Conservation (phyloP, 2,888 invertebrate species). For the Drosophila fungiperda region DNA sequence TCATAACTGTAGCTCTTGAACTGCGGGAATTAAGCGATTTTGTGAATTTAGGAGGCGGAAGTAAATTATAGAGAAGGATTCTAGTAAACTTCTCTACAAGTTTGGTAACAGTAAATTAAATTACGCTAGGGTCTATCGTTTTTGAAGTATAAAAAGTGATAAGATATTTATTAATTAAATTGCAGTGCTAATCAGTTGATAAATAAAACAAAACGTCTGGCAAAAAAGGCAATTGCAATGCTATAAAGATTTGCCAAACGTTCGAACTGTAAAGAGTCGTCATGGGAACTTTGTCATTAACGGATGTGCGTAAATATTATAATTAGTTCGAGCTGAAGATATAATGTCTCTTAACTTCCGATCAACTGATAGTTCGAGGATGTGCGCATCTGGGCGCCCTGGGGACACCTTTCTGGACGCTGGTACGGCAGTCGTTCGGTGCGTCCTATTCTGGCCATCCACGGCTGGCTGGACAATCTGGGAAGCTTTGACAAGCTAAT, state of each 20-base stretch:
- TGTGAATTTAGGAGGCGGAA: too few relatives aligned
- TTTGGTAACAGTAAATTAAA: too few relatives aligned
- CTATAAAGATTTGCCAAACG: background rate
- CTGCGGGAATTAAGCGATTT: too few relatives aligned
- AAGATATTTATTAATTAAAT: constrained; percentile 6
- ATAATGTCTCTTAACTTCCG: background rate
- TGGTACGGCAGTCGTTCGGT: constrained; percentile 88
- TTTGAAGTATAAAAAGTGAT: background rate
- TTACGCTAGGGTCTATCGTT: too few relatives aligned
- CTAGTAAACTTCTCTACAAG: too few relatives aligned
- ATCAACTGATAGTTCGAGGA: constrained; percentile 85
- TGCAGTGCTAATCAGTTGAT: constrained; percentile 8
- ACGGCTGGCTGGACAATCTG: constrained; percentile 92
- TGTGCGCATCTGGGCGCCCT: constrained; percentile 88
- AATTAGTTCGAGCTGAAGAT: background rate
- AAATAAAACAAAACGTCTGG: constrained; percentile 5
- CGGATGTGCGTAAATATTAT: constrained; percentile 28
- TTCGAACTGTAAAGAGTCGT: background rate
- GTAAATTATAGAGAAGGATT: too few relatives aligned
- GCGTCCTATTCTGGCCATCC: constrained; percentile 89
- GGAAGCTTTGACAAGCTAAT: constrained; percentile 89
- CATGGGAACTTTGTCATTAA: constrained; percentile 35
- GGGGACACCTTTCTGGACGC: constrained; percentile 89
- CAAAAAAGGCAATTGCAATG: background rate
- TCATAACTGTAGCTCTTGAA: too few relatives aligned